A percentile compares a stretch with the other conserved stretches of the same genome.
Conservation (phyloP, 2,888 invertebrate species). For the Drosophila mercatorum region DNA sequence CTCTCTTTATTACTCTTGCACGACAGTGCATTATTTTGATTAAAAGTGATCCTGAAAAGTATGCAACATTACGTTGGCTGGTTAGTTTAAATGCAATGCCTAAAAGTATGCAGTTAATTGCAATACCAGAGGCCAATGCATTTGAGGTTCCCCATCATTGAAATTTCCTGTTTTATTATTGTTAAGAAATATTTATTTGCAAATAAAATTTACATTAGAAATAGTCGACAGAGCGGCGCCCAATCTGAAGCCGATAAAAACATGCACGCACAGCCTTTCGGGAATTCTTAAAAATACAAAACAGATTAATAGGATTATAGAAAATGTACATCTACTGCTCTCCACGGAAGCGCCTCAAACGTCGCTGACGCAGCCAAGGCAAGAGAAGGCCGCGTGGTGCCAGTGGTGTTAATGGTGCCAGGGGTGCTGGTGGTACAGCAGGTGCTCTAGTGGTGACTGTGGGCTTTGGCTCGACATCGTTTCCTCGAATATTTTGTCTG, state of each 20-base stretch:
- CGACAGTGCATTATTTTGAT: not conserved
- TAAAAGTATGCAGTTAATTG: conserved; percentile 1
- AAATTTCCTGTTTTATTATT: not conserved
- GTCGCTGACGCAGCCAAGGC: conserved; percentile 66
- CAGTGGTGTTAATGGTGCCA: conserved; percentile 11
- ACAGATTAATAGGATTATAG: conserved; percentile 9
- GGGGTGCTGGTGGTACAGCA: conserved; percentile 13
- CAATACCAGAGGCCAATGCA: not conserved
- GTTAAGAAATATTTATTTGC: conserved; percentile 2
- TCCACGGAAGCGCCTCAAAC: conserved; percentile 46
- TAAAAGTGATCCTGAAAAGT: conserved; percentile 7
- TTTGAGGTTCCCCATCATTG: not conserved
- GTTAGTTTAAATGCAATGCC: not conserved
- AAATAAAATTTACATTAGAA: conserved; percentile 1
- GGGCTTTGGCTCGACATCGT: conserved; percentile 10
- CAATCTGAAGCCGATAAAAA: not conserved
- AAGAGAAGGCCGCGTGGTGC: conserved; percentile 41
- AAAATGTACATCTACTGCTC: conserved; percentile 11
- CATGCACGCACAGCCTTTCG: conserved; percentile 6
- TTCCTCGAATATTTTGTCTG: not conserved
- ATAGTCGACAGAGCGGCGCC: not conserved
- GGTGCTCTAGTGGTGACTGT: conserved; percentile 40
- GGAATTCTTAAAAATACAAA: conserved; percentile 52
- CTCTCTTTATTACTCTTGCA: conserved; percentile 9
- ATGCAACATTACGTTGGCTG: not conserved